phyloP scores from a whole-genome alignment of 2,797 vertebrate genomes.

The Clarias fuscus region DNA sequence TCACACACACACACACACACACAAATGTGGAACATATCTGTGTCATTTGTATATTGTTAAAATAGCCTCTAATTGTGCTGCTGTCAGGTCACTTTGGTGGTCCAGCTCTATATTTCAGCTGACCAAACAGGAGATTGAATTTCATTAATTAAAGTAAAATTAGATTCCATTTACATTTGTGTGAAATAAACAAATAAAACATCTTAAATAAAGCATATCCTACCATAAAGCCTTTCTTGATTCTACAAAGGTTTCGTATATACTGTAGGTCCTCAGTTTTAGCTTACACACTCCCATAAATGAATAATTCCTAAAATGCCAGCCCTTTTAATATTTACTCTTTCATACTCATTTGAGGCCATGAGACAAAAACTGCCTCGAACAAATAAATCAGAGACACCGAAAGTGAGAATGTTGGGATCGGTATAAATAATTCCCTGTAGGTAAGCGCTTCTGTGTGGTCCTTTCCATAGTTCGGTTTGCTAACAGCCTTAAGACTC shows the following conservation, averaged over 20 bases:
- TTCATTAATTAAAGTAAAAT: not conserved
- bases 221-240: not conserved
- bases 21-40: not conserved
- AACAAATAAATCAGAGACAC: conserved; percentile 22
- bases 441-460: conserved; percentile 33
- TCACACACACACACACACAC: not conserved
- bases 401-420: not conserved
- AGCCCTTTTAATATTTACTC: not conserved
- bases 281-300: not conserved
- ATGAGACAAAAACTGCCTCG: not conserved
- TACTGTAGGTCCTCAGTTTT: no score
- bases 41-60: not conserved
- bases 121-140: not conserved
- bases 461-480: conserved; percentile 38
- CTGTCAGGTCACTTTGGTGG: not conserved
- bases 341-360: not conserved
- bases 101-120: not conserved
- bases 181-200: not conserved
- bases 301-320: not conserved
- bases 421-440: conserved; percentile 21
- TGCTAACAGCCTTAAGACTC: conserved; percentile 24
- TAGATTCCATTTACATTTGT: not conserved
- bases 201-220: not conserved
- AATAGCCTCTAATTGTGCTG: not conserved
- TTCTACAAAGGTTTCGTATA: not conserved